Evolutionary conservation across 2,888 invertebrate genomes (phyloP), one percentile per base, ranked within the genome.

Genomic region (Andricus quercusramuli): DNA sequence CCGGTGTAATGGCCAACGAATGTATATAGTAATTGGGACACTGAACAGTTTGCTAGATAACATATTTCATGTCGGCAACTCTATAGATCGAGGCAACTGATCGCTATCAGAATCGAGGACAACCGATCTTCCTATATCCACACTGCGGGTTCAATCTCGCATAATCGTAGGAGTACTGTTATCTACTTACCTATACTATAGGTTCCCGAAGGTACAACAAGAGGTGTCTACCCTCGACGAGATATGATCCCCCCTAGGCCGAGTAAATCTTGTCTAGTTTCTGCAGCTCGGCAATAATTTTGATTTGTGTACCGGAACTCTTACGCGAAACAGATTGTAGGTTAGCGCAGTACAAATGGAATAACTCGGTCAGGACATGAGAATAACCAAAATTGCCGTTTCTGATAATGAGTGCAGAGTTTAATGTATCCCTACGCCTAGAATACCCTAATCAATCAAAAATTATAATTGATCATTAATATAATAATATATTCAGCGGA

Each of bases 251-350:
- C 32, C 29, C 74, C 32, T 29, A 20, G 8, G 51, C 51, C 56
- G 56, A 74, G 74, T 74, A 74, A 56, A 74, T 56, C 74, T 74
- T 74, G 74, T 74, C 74, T 74, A 51, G 74, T 74, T 74, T 56
- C 74, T 74, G 56, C 32, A 20, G 74, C 51, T 74, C 56, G 56
- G 74, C 74, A 32, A 74, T 74, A 74, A 74, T 56, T 74, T 74
- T 74, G 74, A 74, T 74, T 74, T 74, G 74, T 74, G 74, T 74
- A 74, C 74, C 51, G 74, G 74, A 74, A 74, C 74, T 74, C 74
- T 74, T 56, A 74, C 32, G 56, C 74, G 56, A 74, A 74, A 56
- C 74, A 74, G 74, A 70, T 70, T 70, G 70, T 70, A 70, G 70
- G 70, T 70, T 70, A 51, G 70, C 20, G 51, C 70, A 32, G 51